phyloP scores from a whole-genome alignment of 1,140 invertebrate species.

The Danaus plexippus region DNA sequence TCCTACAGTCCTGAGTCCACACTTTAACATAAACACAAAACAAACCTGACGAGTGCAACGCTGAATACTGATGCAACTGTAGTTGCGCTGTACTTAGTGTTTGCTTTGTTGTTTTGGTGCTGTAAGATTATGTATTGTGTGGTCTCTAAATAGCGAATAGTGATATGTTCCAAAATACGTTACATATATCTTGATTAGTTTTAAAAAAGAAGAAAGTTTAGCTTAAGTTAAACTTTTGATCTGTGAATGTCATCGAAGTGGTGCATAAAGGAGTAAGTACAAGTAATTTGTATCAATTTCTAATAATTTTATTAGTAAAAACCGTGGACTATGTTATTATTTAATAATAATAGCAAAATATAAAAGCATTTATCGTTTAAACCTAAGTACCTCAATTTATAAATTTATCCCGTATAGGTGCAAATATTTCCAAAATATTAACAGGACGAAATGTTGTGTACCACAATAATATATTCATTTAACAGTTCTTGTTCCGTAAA shows the following conservation, averaged over 20 bases:
- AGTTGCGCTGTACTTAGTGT: conserved; percentile 15
- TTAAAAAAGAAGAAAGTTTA: conserved; percentile 10
- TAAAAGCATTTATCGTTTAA: too few relatives aligned
- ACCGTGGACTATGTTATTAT: too few relatives aligned
- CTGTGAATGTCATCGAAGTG: not conserved
- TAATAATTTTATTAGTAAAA: too few relatives aligned
- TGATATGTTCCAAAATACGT: too few relatives aligned
- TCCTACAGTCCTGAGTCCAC: not conserved
- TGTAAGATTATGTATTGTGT: conserved; percentile 10
- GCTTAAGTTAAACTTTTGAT: conserved; percentile 1
- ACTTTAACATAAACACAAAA: conserved; percentile 14
- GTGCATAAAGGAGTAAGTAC: conserved; percentile 19
- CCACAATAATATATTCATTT: too few relatives aligned
- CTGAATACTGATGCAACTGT: not conserved
- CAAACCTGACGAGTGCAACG: conserved; percentile 19
- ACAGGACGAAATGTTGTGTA: too few relatives aligned
- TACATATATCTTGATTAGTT: conserved; percentile 1
- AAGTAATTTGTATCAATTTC: not conserved
- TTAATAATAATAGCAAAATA: too few relatives aligned
- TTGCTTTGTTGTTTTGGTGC: conserved; percentile 27
- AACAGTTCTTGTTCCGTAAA: too few relatives aligned
- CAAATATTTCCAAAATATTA: too few relatives aligned
- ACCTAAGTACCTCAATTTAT: too few relatives aligned
- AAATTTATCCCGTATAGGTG: too few relatives aligned
- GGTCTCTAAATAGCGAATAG: too few relatives aligned